Base-by-base conservation (phyloP, 2,113 vertebrate genomes). In the Melospiza melodia region DNA sequence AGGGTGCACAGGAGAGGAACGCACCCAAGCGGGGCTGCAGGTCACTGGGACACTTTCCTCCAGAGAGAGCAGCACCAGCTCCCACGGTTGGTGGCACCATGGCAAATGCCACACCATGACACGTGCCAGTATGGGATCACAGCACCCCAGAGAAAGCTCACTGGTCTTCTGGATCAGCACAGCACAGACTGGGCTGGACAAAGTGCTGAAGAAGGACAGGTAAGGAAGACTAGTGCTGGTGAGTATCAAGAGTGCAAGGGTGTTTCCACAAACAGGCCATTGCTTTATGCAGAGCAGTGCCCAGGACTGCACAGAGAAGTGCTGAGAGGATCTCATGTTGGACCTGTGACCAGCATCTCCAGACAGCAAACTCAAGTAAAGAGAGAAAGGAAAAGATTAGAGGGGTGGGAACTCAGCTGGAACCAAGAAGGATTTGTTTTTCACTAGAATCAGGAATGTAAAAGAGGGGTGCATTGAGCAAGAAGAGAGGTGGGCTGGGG, bases 51-150 rank as follows among this genome's bases (percentile, higher is more conserved):
- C 65, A 2, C 28, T 19, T 33, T 18, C 37, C 20, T 22, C 15
- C 43, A 55, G 12, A 43, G 49, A 55, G 10, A 57, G 31, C 74
- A 66, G 49, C 15, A 39, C 2, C 11, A 48, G 46, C 23, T 33
- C 41, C 54, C 23, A 21, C 5, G 41, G 41, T 16, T 39, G 49
- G 77, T 24, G 24, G 55, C 57, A 87, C 61, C 66, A 6, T 0
- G 1, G 69, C 74, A 74, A 46, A 66, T 17, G 54, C 43, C 3
- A 2, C 4, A 6, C 33, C 63, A 51, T 0, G 0, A 35, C 12
- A 15, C 1, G 35, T 1, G 22, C 33, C 44, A 49, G 17, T 12
- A 24, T 0, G 0, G 49, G 58, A 46, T 13, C 33, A 20, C 2
- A 15, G 75, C 74, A 52, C 21, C 59, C 33, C 63, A 28, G 31